Evolutionary conservation across 2,888 invertebrate genomes (phyloP).

Genomic region (Lycophotia porphyrea): DNA sequence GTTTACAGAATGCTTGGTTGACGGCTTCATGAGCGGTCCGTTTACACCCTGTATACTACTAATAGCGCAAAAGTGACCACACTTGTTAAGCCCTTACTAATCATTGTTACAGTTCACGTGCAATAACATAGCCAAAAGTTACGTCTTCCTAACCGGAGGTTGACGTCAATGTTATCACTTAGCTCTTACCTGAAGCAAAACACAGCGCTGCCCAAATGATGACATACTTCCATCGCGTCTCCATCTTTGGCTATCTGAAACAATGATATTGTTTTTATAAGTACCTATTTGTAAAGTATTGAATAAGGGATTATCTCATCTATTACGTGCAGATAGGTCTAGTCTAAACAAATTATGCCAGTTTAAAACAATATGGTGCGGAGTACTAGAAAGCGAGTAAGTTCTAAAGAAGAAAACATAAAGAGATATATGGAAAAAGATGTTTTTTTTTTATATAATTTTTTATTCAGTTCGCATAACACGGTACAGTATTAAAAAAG

Average conservation of each 20-base stretch:
- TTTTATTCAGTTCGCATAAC: no score
- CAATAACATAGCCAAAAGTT: constrained; percentile 10
- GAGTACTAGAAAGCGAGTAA: neutral
- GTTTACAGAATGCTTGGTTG: no score
- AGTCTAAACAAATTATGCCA: neutral
- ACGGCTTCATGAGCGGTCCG: no score
- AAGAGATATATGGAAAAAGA: neutral
- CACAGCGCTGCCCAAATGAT: constrained; percentile 72
- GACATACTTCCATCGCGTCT: constrained; percentile 77
- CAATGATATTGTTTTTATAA: constrained; percentile 58
- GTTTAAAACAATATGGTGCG: neutral
- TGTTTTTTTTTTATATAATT: no score
- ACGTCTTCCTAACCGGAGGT: neutral
- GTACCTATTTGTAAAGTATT: neutral
- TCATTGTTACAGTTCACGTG: neutral
- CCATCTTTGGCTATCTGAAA: constrained; percentile 82
- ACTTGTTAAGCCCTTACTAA: neutral
- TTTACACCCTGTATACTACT: no score
- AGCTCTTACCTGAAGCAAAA: constrained; percentile 72
- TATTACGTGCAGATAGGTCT: neutral
- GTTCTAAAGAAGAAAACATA: no score
- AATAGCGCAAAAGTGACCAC: no score
- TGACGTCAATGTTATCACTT: neutral
- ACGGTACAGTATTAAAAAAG: no score
- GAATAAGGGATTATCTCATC: neutral